Percentiles rank a stretch among this genome's conserved stretches.
phyloP scores from a whole-genome alignment of 2,113 vertebrate genomes.

The Chrysemys picta region DNA sequence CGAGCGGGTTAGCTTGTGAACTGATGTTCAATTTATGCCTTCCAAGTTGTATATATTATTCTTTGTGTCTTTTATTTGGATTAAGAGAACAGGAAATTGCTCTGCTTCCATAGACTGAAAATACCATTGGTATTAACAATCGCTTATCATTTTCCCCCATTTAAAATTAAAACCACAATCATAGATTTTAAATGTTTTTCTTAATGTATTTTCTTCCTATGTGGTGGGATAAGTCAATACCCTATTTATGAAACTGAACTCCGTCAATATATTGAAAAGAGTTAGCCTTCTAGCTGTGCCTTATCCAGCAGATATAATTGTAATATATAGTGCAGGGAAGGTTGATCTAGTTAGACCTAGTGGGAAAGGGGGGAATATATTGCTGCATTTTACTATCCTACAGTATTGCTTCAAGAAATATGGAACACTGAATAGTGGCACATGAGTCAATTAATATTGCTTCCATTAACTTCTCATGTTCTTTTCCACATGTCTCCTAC shows the following conservation, averaged over 20 bases:
- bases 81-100: constrained; percentile 32
- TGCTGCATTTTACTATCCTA: neutral
- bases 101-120: constrained; percentile 42
- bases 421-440: neutral
- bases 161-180: constrained; percentile 11
- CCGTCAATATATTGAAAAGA: constrained; percentile 45
- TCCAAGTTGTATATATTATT: constrained; percentile 27
- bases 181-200: constrained; percentile 47
- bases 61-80: constrained; percentile 18
- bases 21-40: neutral
- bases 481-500: neutral
- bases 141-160: constrained; percentile 44
- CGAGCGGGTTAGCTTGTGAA: neutral
- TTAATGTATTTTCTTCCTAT: constrained; percentile 32
- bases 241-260: constrained; percentile 55
- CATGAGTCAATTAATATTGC: neutral
- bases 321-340: neutral
- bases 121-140: neutral
- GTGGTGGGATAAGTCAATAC: constrained; percentile 49
- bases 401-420: neutral
- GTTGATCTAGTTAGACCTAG: neutral
- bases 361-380: neutral
- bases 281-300: neutral
- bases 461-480: neutral
- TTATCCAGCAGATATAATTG: neutral